Percentiles rank a stretch among this genome's conserved stretches.
Evolutionary conservation across 2,113 vertebrate species (phyloP).

Genomic region (Planiliza haematocheilus): DNA sequence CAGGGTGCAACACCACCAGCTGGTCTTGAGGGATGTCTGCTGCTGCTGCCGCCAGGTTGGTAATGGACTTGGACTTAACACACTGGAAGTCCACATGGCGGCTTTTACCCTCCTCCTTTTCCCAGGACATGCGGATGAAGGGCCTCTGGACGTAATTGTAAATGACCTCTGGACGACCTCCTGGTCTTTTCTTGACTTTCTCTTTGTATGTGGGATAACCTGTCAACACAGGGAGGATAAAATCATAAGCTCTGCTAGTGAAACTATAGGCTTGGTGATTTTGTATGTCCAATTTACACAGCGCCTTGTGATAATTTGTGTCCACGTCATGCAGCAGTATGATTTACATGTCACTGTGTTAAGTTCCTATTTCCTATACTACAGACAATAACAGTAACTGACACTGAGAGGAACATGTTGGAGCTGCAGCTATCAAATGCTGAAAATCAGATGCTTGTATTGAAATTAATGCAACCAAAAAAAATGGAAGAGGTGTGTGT

Average conservation of each 20-base stretch:
- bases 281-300: too few species aligned
- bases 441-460: too few species aligned
- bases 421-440: too few species aligned
- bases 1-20: conserved; percentile 95
- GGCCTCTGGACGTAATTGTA: conserved; percentile 99
- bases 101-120: conserved; percentile 99
- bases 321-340: too few species aligned
- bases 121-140: conserved; percentile 99
- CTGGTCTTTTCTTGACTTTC: conserved; percentile 98
- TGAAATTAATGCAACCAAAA: too few species aligned
- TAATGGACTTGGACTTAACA: conserved; percentile 98
- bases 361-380: too few species aligned
- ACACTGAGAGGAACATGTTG: too few species aligned
- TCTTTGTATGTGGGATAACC: conserved; percentile 99
- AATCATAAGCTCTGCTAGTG: neutral
- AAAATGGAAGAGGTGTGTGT: too few species aligned
- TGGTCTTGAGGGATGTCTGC: conserved; percentile 98
- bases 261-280: too few species aligned
- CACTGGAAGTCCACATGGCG: conserved; percentile 99
- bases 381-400: too few species aligned
- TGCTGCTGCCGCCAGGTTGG: conserved; percentile 94
- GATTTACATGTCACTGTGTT: too few species aligned
- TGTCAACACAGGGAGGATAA: conserved; percentile 46
- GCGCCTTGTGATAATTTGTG: too few species aligned
- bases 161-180: conserved; percentile 96